A percentile compares a stretch with the other conserved stretches of the same genome.
These are phyloP conservation scores for Tryphoninae sp. DNA, from an alignment of 2,888 invertebrate species.

Conservation along the genomic window DNA sequence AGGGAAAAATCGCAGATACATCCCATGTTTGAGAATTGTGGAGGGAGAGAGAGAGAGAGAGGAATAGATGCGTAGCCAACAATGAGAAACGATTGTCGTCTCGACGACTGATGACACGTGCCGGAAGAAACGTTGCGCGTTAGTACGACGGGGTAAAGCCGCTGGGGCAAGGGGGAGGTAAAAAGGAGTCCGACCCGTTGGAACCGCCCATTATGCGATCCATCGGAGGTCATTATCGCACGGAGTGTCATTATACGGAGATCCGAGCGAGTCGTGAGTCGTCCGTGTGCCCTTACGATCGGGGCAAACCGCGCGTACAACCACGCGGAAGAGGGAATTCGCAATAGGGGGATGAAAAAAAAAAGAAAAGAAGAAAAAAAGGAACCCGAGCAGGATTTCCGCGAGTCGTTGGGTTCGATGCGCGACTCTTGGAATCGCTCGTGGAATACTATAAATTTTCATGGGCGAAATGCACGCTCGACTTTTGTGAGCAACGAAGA, in stretches of 20 bases:
- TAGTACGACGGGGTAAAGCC: constrained; percentile 24
- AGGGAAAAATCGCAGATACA: too few species aligned
- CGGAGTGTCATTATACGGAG: constrained; percentile 60
- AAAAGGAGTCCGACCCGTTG: constrained; percentile 30
- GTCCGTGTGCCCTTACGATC: constrained; percentile 6
- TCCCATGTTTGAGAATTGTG: background rate
- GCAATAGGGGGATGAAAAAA: background rate
- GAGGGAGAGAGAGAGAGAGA: constrained; percentile 3
- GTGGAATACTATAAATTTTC: constrained; percentile 51
- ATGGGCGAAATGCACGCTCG: constrained; percentile 31
- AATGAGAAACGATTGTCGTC: constrained; percentile 62
- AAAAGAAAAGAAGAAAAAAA: background rate
- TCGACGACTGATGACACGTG: constrained; percentile 57
- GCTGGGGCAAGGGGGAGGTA: constrained; percentile 17
- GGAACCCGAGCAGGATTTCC: constrained; percentile 48
- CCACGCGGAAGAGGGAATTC: too few species aligned
- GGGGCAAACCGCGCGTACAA: too few species aligned
- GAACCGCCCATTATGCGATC: constrained; percentile 61
- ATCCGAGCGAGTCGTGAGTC: constrained; percentile 23
- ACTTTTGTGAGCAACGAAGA: constrained; percentile 5
- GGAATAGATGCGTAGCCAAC: constrained; percentile 51
- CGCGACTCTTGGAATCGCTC: background rate
- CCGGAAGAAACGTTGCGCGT: constrained; percentile 60
- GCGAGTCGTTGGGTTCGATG: constrained; percentile 20
- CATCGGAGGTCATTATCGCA: constrained; percentile 64